These are phyloP conservation scores for Drosophila limbata DNA, from an alignment of 2,888 invertebrate genomes.

Conservation along the genomic window DNA sequence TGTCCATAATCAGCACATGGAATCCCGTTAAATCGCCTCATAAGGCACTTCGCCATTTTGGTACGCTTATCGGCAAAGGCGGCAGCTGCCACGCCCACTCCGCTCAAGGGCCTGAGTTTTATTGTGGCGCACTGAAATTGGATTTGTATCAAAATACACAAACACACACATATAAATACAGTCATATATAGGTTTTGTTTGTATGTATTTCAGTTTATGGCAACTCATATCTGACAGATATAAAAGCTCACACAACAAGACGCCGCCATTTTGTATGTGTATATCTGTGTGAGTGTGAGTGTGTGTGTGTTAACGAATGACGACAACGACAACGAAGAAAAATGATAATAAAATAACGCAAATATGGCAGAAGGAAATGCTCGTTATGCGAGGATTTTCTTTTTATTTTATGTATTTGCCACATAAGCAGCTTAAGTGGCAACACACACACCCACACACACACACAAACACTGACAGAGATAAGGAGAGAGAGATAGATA, in stretches of 20 bases:
- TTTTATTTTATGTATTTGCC: constrained; percentile 80
- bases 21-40: constrained; percentile 82
- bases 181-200: constrained; percentile 32
- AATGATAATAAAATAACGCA: constrained; percentile 83
- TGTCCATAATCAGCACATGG: constrained; percentile 78
- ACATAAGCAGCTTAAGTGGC: constrained; percentile 82
- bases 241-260: constrained; percentile 57
- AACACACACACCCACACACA: constrained; percentile 33
- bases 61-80: constrained; percentile 69
- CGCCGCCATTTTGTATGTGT: constrained; percentile 50
- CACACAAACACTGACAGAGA: constrained; percentile 6
- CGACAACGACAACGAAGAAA: constrained; percentile 60
- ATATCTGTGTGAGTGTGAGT: constrained; percentile 9
- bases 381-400: constrained; percentile 78
- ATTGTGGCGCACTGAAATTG: constrained; percentile 77
- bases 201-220: constrained; percentile 73
- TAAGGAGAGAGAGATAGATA: constrained; percentile 24
- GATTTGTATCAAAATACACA: constrained; percentile 70
- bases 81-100: constrained; percentile 52
- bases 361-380: constrained; percentile 82
- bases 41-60: constrained; percentile 80
- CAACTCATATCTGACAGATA: constrained; percentile 82
- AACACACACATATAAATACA: constrained; percentile 11
- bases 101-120: constrained; percentile 55
- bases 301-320: constrained; percentile 47